Evolutionary conservation across 2,113 vertebrate genomes (phyloP).

Genomic region (Melozone crissalis): DNA sequence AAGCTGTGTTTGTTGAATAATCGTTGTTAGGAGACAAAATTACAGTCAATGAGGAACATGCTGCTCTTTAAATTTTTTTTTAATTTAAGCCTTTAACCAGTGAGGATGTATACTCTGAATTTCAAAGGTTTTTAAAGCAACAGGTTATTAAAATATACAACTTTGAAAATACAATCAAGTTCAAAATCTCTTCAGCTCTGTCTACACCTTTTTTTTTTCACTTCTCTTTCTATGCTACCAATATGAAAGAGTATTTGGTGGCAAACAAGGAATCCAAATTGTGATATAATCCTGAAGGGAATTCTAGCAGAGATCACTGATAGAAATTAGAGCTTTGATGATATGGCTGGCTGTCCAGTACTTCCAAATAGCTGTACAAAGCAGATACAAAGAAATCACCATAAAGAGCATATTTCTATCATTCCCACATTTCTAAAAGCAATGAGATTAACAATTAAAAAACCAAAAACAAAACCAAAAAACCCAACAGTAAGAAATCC

Average conservation of each 20-base stretch:
- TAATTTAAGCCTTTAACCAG: neutral
- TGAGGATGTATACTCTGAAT: neutral
- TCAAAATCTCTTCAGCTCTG: neutral
- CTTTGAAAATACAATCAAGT: neutral
- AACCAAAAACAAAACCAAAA: neutral
- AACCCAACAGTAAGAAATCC: neutral
- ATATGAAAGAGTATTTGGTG: neutral
- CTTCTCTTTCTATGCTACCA: neutral
- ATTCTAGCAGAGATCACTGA: neutral
- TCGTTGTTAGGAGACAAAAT: neutral
- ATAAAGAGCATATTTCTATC: neutral
- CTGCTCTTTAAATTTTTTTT: neutral
- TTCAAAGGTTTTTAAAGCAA: neutral
- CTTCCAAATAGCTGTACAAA: neutral
- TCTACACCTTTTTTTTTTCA: neutral
- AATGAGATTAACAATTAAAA: neutral
- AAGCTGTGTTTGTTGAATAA: neutral
- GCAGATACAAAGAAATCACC: neutral
- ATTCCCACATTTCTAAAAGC: neutral
- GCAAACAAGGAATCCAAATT: neutral
- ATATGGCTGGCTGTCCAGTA: neutral
- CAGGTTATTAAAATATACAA: neutral
- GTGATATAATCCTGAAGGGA: neutral
- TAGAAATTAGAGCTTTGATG: neutral
- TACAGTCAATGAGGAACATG: neutral